These are phyloP conservation scores for Plagodis dolabraria DNA, from an alignment of 2,888 invertebrate genomes.

Conservation along the genomic window DNA sequence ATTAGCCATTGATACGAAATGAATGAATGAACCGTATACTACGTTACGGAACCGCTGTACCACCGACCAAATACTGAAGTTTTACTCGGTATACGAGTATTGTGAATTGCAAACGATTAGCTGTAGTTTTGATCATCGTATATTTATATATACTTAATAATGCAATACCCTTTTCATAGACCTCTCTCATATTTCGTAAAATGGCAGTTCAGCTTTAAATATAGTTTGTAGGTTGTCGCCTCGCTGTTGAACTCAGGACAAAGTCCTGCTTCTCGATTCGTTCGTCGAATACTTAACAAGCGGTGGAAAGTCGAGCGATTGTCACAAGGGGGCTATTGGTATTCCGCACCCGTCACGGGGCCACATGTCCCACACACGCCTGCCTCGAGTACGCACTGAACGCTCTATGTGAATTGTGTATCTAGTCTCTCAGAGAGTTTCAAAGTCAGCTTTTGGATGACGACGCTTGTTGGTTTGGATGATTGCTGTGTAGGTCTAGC, in stretches of 20 bases:
- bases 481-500: slow-evolving; percentile 1
- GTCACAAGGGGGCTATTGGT: slow-evolving; percentile 60
- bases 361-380: slow-evolving; percentile 54
- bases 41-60: too few relatives aligned
- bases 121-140: too few relatives aligned
- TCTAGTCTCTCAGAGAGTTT: slow-evolving; percentile 18
- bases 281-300: slow-evolving; percentile 60
- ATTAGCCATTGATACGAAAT: too few relatives aligned
- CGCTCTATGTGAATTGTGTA: slow-evolving; percentile 19
- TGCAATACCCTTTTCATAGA: too few relatives aligned
- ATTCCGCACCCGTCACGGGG: slow-evolving; percentile 56
- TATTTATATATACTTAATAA: too few relatives aligned
- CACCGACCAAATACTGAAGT: too few relatives aligned
- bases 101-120: too few relatives aligned
- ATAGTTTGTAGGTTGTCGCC: too few relatives aligned
- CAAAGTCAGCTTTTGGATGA: slow-evolving; percentile 24
- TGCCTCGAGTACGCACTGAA: slow-evolving; percentile 3
- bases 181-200: too few relatives aligned
- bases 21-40: too few relatives aligned
- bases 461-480: slow-evolving; percentile 19
- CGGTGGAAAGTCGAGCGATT: slow-evolving; percentile 67
- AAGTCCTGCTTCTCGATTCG: slow-evolving; percentile 34
- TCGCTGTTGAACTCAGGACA: slow-evolving; percentile 9
- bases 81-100: too few relatives aligned
- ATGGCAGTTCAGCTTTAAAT: too few relatives aligned